Base-by-base conservation (phyloP, 2,113 vertebrate species). In the Triplophysa siluroides region DNA sequence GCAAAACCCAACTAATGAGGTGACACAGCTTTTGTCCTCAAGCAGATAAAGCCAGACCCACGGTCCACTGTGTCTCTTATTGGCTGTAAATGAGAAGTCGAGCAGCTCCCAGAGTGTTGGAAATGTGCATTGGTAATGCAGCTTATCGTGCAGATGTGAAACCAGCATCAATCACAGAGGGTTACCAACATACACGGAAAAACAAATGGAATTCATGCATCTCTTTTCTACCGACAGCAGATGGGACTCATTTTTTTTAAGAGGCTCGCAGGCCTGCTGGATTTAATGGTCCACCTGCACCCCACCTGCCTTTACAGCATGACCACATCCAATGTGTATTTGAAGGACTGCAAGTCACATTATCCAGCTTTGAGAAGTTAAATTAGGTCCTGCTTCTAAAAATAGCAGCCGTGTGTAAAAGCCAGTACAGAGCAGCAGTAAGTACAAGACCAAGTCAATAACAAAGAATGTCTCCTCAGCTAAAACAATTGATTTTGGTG, bases 221-320 rank as follows among this genome's bases (percentile, higher is more conserved):
- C 19, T 78, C 81, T 76, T 75, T 47, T 61, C 78, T 33, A 45
- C 77, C 65, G 56, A 47, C 66, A 76, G 85, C 91, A 92, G 90
- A 91, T 91, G 90, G 88, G 88, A 86, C 90, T 92, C 88, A 86
- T 92, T 92, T 91, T 83, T 81, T 86, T 87, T 78, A 85, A 83
- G 83, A 85, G 85, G 83, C 85, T 86, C 80, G 23, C 52, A 80
- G 87, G 86, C 84, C 71, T 52, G 69, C 79, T 79, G 82, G 78
- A 83, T 86, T 88, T 91, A 91, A 86, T 78, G 79, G 65, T 71
- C 87, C 89, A 90, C 87, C 87, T 91, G 89, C 80, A 81, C 61
- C 80, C 83, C 87, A 90, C 89, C 90, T 91, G 86, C 88, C 74
- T 76, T 54, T 50, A 29, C 33, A 21, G 19, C 47, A 78, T 18